These are phyloP conservation scores for Drosophila equinoxialis DNA, from an alignment of 1,140 invertebrate genomes.

Conservation along the genomic window DNA sequence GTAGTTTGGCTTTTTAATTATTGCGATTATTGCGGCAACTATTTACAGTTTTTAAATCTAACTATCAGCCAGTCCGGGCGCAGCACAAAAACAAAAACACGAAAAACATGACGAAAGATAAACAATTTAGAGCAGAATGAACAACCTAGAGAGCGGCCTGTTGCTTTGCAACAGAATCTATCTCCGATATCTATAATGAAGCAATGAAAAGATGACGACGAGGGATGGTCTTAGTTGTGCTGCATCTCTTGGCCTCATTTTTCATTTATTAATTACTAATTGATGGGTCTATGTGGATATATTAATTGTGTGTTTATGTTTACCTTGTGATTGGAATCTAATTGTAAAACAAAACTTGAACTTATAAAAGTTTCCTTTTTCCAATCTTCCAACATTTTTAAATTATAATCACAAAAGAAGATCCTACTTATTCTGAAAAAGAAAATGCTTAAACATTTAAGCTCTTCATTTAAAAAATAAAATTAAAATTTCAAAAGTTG, in stretches of 20 bases:
- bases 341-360: too few relatives aligned
- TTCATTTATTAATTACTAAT: too few relatives aligned
- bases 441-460: too few relatives aligned
- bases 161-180: constrained; percentile 38
- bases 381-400: too few relatives aligned
- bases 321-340: too few relatives aligned
- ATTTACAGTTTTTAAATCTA: constrained; percentile 71
- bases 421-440: too few relatives aligned
- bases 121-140: constrained; percentile 70
- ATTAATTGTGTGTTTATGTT: too few relatives aligned
- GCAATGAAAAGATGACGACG: constrained; percentile 54
- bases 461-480: too few relatives aligned
- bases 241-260: constrained; percentile 41
- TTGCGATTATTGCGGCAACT: constrained; percentile 77
- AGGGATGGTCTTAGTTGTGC: constrained; percentile 28
- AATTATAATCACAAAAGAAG: too few relatives aligned
- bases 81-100: not conserved
- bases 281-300: too few relatives aligned
- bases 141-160: constrained; percentile 45
- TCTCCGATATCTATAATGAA: constrained; percentile 69
- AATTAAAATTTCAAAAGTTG: too few relatives aligned
- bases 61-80: constrained; percentile 2
- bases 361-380: too few relatives aligned
- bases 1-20: constrained; percentile 66
- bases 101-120: constrained; percentile 23